These are phyloP conservation scores for Pteria penguin DNA, from an alignment of 2,888 invertebrate genomes.

Conservation along the genomic window DNA sequence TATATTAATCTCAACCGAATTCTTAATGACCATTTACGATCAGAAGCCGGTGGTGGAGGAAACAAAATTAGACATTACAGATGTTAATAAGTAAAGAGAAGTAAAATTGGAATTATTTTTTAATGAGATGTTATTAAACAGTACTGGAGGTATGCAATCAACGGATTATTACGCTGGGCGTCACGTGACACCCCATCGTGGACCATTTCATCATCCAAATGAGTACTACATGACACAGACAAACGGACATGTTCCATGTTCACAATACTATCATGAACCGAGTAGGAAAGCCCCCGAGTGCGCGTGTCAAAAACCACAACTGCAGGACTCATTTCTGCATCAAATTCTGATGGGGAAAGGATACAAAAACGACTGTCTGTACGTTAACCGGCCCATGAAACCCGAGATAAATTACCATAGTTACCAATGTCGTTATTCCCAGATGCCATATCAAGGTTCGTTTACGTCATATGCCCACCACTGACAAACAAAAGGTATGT, in stretches of 20 bases:
- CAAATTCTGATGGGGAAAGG: conserved; percentile 73
- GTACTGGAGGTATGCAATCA: conserved; percentile 1
- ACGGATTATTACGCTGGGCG: conserved; percentile 40
- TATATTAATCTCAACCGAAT: no score
- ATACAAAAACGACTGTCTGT: conserved; percentile 66
- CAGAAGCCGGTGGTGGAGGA: no score
- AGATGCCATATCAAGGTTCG: conserved; percentile 1
- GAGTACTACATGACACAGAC: not conserved
- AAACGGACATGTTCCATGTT: not conserved
- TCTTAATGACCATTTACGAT: no score
- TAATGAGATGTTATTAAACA: not conserved
- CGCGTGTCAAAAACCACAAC: conserved; percentile 52
- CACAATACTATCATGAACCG: not conserved
- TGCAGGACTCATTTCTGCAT: conserved; percentile 68
- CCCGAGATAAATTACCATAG: conserved; percentile 53
- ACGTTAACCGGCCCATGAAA: conserved; percentile 55
- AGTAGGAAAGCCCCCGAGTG: conserved; percentile 46
- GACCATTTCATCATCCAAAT: conserved; percentile 9
- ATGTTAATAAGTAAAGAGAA: no score
- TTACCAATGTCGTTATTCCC: conserved; percentile 51
- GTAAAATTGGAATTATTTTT: not conserved
- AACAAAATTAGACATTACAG: no score
- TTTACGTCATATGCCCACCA: not conserved
- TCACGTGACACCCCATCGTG: conserved; percentile 18
- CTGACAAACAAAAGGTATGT: no score